Percentiles rank a stretch among this genome's conserved stretches.
Evolutionary conservation across 2,888 invertebrate genomes (phyloP).

Genomic region (Cremastinae sp.): DNA sequence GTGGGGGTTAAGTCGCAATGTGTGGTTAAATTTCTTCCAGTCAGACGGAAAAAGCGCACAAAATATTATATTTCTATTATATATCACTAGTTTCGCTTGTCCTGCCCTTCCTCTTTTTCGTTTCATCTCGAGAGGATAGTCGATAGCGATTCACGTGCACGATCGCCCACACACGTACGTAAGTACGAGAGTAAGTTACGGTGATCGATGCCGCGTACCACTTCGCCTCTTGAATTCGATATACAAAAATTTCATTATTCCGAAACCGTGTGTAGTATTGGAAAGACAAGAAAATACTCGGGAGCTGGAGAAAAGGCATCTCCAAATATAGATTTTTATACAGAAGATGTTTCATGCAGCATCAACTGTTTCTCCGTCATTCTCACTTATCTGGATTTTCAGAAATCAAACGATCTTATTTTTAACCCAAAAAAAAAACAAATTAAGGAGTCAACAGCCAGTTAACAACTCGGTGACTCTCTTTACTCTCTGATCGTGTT

Average conservation of each 20-base stretch:
- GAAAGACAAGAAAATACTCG: conserved; percentile 19
- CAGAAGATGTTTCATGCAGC: conserved; percentile 1
- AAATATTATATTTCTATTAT: conserved; percentile 33
- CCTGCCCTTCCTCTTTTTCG: not conserved
- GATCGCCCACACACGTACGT: not conserved
- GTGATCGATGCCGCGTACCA: conserved; percentile 40
- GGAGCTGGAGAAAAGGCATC: not conserved
- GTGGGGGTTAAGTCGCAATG: not conserved
- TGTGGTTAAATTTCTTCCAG: conserved; percentile 24
- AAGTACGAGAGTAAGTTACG: not conserved
- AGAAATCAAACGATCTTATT: too few species aligned
- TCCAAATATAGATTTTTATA: not conserved
- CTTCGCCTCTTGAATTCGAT: conserved; percentile 34
- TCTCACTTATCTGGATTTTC: too few species aligned
- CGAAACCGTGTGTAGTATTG: conserved; percentile 30
- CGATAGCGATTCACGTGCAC: not conserved
- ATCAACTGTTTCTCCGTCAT: too few species aligned
- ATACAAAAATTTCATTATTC: conserved; percentile 48
- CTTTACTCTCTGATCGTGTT: too few species aligned
- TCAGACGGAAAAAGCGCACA: conserved; percentile 5
- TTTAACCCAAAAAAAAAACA: too few species aligned
- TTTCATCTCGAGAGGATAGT: conserved; percentile 4
- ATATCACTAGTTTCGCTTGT: not conserved
- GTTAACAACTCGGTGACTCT: too few species aligned
- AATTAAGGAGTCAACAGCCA: too few species aligned